These are phyloP conservation scores for Pseudorectes ferrugineus DNA, from an alignment of 2,113 vertebrate genomes.

Conservation along the genomic window DNA sequence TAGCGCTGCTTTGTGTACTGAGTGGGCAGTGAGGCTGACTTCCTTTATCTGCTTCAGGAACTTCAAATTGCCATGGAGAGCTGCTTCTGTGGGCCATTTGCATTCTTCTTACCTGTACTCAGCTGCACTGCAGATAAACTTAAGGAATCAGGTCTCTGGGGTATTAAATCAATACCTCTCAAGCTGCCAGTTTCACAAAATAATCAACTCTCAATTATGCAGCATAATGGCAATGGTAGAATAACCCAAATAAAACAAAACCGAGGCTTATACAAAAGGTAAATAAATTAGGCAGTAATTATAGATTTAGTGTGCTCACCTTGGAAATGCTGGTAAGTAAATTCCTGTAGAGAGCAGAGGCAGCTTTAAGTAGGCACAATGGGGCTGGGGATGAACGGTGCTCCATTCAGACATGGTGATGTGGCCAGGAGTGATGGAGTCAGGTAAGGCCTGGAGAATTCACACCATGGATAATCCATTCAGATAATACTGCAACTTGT, in stretches of 20 bases:
- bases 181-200: neutral
- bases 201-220: neutral
- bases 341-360: slow-evolving; percentile 1
- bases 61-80: neutral
- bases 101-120: neutral
- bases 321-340: neutral
- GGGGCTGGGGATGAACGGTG: neutral
- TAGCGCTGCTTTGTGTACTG: neutral
- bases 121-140: neutral
- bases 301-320: neutral
- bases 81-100: neutral
- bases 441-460: neutral
- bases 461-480: neutral
- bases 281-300: neutral
- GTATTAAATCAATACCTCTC: neutral
- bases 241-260: neutral
- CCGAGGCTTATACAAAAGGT: neutral
- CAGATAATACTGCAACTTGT: neutral
- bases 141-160: neutral
- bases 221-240: neutral
- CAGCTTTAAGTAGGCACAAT: neutral
- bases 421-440: neutral
- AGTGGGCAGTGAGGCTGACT: neutral
- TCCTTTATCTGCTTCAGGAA: neutral
- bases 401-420: neutral